Evolutionary conservation across 2,113 vertebrate species (phyloP).

Genomic region (Antechinus flavipes): DNA sequence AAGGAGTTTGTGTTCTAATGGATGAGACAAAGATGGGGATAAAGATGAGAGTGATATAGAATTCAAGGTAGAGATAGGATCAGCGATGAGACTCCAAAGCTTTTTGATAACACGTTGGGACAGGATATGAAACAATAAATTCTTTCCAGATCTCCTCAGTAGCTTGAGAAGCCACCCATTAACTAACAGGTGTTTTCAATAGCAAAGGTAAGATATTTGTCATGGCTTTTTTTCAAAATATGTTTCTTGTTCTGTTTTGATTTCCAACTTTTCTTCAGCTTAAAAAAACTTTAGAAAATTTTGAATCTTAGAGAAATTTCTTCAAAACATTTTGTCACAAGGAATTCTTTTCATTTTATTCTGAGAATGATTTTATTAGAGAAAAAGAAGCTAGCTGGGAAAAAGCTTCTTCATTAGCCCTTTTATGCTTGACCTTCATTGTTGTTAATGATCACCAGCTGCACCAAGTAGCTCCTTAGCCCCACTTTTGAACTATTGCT

Average conservation of each 20-base stretch:
- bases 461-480: neutral
- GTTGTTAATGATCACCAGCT: neutral
- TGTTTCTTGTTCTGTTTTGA: constrained; percentile 57
- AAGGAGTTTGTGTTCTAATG: neutral
- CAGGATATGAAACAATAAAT: neutral
- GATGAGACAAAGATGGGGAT: neutral
- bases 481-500: neutral
- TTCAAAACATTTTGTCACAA: constrained; percentile 53
- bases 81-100: neutral
- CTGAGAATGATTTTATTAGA: constrained; percentile 28
- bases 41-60: neutral
- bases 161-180: constrained; percentile 43
- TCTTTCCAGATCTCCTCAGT: constrained; percentile 50
- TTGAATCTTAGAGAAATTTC: constrained; percentile 59
- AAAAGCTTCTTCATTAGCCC: neutral
- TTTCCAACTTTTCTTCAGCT: constrained; percentile 42
- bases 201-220: constrained; percentile 56
- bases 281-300: constrained; percentile 5
- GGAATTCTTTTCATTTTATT: constrained; percentile 34
- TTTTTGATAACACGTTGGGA: neutral
- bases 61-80: neutral
- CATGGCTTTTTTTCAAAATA: constrained; percentile 14
- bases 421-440: neutral
- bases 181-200: constrained; percentile 39
- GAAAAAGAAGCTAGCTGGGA: neutral